Conservation (phyloP, 2,888 invertebrate species). For the Mythimna albipuncta region DNA sequence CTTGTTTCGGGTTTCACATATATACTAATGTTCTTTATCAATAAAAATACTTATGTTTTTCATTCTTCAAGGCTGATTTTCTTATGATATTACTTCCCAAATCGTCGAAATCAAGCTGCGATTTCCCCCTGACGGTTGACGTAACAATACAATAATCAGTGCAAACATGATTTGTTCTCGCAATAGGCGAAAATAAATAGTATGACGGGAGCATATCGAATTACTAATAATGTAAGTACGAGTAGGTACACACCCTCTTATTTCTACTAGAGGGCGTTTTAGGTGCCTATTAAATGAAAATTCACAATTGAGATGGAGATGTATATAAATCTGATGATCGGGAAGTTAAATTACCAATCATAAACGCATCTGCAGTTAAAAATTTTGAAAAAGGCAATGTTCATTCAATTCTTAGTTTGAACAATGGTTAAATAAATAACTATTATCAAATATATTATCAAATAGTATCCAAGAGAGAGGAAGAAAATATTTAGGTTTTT, state of each 20-base stretch:
- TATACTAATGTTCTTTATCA: not conserved
- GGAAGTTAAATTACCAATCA: not conserved
- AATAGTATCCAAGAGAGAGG: too few species aligned
- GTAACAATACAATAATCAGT: slow-evolving; percentile 74
- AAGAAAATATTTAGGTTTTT: too few species aligned
- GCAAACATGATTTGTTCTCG: slow-evolving; percentile 72
- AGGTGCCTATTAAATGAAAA: slow-evolving; percentile 37
- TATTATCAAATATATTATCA: too few species aligned
- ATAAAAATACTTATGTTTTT: not conserved
- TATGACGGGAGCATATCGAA: slow-evolving; percentile 68
- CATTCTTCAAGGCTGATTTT: not conserved
- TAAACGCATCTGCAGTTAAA: too few species aligned
- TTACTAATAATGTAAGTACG: slow-evolving; percentile 65
- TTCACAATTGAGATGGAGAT: slow-evolving; percentile 8
- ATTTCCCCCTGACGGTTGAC: slow-evolving; percentile 47
- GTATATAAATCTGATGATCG: slow-evolving; percentile 1
- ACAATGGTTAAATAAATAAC: too few species aligned
- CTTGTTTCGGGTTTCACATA: too few species aligned
- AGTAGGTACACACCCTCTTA: slow-evolving; percentile 37
- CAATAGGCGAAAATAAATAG: slow-evolving; percentile 69
- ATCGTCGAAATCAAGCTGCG: slow-evolving; percentile 35
- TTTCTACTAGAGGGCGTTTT: slow-evolving; percentile 37
- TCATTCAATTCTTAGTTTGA: too few species aligned
- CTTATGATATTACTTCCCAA: slow-evolving; percentile 14
- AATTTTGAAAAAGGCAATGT: too few species aligned